Evolutionary conservation across 2,888 invertebrate genomes (phyloP).

Genomic region (Campopleginae sp.): DNA sequence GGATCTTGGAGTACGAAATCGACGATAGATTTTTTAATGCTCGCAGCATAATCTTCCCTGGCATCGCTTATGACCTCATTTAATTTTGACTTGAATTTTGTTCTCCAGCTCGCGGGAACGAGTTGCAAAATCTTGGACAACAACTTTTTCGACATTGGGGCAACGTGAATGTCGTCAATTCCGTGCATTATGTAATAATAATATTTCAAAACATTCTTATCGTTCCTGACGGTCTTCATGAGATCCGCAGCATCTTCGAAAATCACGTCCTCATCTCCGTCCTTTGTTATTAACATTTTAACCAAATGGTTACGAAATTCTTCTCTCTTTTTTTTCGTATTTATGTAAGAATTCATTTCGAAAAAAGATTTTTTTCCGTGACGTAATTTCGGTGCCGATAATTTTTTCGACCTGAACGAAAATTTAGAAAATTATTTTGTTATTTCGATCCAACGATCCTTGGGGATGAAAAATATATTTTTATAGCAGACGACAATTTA

Average conservation of each 20-base stretch:
- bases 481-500: background rate
- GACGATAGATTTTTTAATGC: slow-evolving; percentile 95
- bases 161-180: slow-evolving; percentile 95
- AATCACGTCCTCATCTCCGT: slow-evolving; percentile 83
- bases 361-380: slow-evolving; percentile 70
- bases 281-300: slow-evolving; percentile 87
- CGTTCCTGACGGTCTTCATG: slow-evolving; percentile 83
- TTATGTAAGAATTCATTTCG: slow-evolving; percentile 87
- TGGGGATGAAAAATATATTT: background rate
- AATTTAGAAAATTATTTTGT: background rate
- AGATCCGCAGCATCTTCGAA: slow-evolving; percentile 80
- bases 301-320: slow-evolving; percentile 92
- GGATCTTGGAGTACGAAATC: slow-evolving; percentile 96
- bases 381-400: slow-evolving; percentile 60
- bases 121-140: slow-evolving; percentile 88
- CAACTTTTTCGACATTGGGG: slow-evolving; percentile 91
- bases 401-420: slow-evolving; percentile 57
- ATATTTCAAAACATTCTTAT: slow-evolving; percentile 91
- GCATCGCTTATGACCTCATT: slow-evolving; percentile 90
- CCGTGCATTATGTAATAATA: slow-evolving; percentile 96
- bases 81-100: slow-evolving; percentile 87
- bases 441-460: background rate
- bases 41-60: slow-evolving; percentile 93
- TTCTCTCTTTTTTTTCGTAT: slow-evolving; percentile 90
- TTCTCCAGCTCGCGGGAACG: slow-evolving; percentile 87